Base-by-base conservation (phyloP, 2,113 vertebrate species). In the Crotophaga sulcirostris region DNA sequence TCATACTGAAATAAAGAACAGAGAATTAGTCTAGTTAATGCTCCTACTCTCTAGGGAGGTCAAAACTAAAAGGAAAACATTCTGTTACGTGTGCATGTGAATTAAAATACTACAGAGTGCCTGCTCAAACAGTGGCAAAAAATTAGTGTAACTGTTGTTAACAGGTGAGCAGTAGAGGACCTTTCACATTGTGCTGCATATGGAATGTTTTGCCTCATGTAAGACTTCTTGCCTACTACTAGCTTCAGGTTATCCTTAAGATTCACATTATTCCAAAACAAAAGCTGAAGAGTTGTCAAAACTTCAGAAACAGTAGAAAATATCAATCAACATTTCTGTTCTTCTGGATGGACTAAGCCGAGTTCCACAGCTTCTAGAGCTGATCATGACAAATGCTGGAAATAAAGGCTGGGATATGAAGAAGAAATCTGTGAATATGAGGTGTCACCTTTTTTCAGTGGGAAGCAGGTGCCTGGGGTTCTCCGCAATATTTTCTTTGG, bases 71-170 rank as follows among this genome's bases (percentile, higher is more conserved):
- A 75, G 14, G 23, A 75, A 73, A 82, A 23, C 14, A 25, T 63
- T 38, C 21, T 36, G 4, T 56, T 77, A 64, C 0, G 0, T 42
- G 16, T 10, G 8, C 6, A 51, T 15, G 11, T 24, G 25, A 72
- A 56, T 18, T 51, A 58, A 76, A 93, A 78, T 23, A 64, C 17
- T 16, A 28, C 45, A 67, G n/a, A 55, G 4, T 29, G 7, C 11
- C 38, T 45, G 7, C 14, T 85, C 58, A 75, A 91, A 64, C 25
- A 45, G 6, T 23, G 44, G 11, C 33, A 78, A 34, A 56, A 87
- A 51, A 26, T 25, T 14, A 54, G 13, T 49, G 3, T 16, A 82
- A 49, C 16, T 56, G 13, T 13, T 62, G 14, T 47, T 81, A 55
- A 64, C 5, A 82, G 28, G 25, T 44, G 6, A 88, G 38, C 28